Evolutionary conservation across 2,888 invertebrate species (phyloP), one percentile per base, ranked within the genome.

Genomic region (Galeopsomyia nigrocyanea): DNA sequence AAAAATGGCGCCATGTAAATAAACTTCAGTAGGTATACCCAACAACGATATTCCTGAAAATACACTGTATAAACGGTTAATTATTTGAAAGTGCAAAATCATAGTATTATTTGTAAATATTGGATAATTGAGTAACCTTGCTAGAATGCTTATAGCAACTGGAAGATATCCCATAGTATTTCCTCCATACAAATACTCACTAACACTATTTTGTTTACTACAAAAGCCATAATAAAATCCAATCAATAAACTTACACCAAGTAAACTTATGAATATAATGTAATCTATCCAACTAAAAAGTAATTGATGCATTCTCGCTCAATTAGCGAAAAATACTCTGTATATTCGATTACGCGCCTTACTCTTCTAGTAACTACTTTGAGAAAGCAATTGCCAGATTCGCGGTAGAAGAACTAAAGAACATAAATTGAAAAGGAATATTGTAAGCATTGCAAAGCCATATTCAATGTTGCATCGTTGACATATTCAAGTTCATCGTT

Each of bases 1-100:
- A 80, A 92, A 93, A 77, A 91, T 90, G 0, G 91, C 91, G 2
- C 94, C 94, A 81, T 90, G 90, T 39, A 90, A 87, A 82, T 94
- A 94, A 76, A 94, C 90, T 81, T 94, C 94, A 0, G 93, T 90
- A 0, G 94, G 94, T 7, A 93, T 89, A 0, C 92, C 94, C 14
- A 94, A 88, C 10, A 94, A 85, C 0, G 93, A 93, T 62, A 94
- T 91, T 49, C 93, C 93, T 2, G 94, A 93, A 79, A 93, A 87
- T 77, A 92, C 92, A 81, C 93, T 93, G 77, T 91, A 90, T 0
- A 9, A 19, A 19, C 9, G 9, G 6, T 51, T 17, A 7, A n/a
- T 51, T 51, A 17, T 17, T 51, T 17, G 7, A 3, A 2, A 17
- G 51, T 51, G n/a, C 3, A 51, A 17, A 19, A 53, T 53, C 6